These are phyloP conservation scores for Chrysogorgia sp. DNA, from an alignment of 92 coral and sea anemone species.

Conservation along the genomic window DNA sequence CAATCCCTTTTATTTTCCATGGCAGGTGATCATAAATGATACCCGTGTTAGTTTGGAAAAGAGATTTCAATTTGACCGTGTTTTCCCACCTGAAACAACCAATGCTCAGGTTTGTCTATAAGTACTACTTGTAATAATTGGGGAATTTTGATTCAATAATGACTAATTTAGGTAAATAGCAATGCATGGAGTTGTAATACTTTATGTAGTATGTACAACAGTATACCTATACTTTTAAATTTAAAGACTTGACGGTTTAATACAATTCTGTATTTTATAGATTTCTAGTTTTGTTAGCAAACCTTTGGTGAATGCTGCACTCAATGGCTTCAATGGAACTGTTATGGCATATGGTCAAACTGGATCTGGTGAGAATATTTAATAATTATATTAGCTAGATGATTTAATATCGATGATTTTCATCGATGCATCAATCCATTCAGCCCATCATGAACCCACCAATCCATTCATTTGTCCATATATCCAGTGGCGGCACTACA, in stretches of 20 bases:
- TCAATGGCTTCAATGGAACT: conserved; percentile 96
- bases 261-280: conserved; percentile 37
- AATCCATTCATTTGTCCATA: no score
- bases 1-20: conserved; percentile 11
- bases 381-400: no score
- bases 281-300: conserved; percentile 82
- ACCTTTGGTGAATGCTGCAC: conserved; percentile 88
- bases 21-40: conserved; percentile 83
- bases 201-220: no score
- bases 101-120: conserved; percentile 81
- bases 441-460: neutral
- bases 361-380: conserved; percentile 84
- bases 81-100: conserved; percentile 79
- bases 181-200: no score
- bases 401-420: no score
- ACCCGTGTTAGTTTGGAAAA: conserved; percentile 89
- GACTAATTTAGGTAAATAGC: no score
- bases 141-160: no score
- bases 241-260: no score
- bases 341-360: conserved; percentile 99
- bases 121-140: no score
- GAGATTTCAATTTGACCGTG: conserved; percentile 83
- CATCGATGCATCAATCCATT: neutral
- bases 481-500: no score
- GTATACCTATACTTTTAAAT: neutral